Evolutionary conservation across 2,888 invertebrate species (phyloP), one percentile per base, ranked within the genome.

Genomic region (Eristalis intricaria): DNA sequence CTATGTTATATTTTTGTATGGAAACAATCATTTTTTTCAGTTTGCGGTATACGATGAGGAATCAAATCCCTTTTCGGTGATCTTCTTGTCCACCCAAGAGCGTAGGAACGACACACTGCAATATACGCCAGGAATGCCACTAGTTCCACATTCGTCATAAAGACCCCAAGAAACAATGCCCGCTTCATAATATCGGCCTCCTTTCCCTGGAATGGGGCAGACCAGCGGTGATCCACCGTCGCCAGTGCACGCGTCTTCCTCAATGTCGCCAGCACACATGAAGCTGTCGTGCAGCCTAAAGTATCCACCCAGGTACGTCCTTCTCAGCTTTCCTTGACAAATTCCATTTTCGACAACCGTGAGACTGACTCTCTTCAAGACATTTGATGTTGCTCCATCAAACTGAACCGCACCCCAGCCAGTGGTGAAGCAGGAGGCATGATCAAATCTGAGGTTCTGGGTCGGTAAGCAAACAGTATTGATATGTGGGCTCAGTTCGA

Each of bases 151-250:
- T 0, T 0, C 4, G 7, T n/a, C 8, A 1, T 96, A 96, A 88
- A 97, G 96, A 22, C 97, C 97, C 97, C 97, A 97, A 0, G 97
- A 95, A 0, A 97, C 97, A 64, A 97, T 96, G 0, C 96, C 96
- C 15, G 91, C 91, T 38, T 93, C 91, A 71, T 91, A 91, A 43
- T 82, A 93, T 8, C 91, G 91, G 32, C 90, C 89, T 7, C 88
- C 87, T 11, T 89, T 81, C 0, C 86, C 89, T 76, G 93, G 92
- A 70, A 96, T 93, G 0, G 96, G 96, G 89, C 97, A 97, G 0
- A 96, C 96, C 13, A 97, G 93, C 0, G 97, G 96, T 22, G 96
- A 96, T 0, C 97, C 97, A 0, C 97, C 97, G 90, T 97, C 97
- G 3, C 95, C 96, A 90, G 95, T 95, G 93, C 97, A 97, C 0